phyloP scores from a whole-genome alignment of 2,113 vertebrate genomes.

The Hiodon alosoides region DNA sequence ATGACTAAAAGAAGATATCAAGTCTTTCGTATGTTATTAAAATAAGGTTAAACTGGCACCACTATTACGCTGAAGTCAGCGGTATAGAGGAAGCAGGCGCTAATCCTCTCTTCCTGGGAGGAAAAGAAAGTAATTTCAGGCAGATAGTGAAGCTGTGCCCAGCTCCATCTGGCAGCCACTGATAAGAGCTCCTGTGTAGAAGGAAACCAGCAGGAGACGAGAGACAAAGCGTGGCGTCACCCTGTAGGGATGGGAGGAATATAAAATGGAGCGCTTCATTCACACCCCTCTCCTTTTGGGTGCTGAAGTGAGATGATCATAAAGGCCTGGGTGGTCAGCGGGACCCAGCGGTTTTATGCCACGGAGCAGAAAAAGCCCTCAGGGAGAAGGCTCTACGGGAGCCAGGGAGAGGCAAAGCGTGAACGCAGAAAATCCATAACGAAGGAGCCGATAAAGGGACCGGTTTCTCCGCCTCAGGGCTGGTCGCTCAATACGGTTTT shows the following conservation, averaged over 20 bases:
- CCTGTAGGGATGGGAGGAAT: conserved; percentile 61
- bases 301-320: no score
- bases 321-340: no score
- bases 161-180: conserved; percentile 92
- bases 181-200: conserved; percentile 91
- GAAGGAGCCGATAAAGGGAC: conserved; percentile 16
- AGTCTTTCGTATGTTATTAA: conserved; percentile 51
- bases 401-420: conserved; percentile 2
- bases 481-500: conserved; percentile 25
- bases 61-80: conserved; percentile 66
- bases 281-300: background rate
- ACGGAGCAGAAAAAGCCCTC: background rate
- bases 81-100: conserved; percentile 70
- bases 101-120: conserved; percentile 75
- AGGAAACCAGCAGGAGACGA: conserved; percentile 60
- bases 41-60: conserved; percentile 60
- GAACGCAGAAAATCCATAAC: conserved; percentile 29
- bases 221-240: conserved; percentile 69
- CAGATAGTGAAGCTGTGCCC: conserved; percentile 81
- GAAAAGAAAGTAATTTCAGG: conserved; percentile 84
- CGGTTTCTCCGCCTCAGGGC: background rate
- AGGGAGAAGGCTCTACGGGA: background rate
- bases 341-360: no score
- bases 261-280: background rate
- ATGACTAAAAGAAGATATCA: conserved; percentile 41